Percentiles rank a stretch among this genome's conserved stretches.
Evolutionary conservation across 2,888 invertebrate genomes (phyloP).

Genomic region (Lepidochitona cinerea): DNA sequence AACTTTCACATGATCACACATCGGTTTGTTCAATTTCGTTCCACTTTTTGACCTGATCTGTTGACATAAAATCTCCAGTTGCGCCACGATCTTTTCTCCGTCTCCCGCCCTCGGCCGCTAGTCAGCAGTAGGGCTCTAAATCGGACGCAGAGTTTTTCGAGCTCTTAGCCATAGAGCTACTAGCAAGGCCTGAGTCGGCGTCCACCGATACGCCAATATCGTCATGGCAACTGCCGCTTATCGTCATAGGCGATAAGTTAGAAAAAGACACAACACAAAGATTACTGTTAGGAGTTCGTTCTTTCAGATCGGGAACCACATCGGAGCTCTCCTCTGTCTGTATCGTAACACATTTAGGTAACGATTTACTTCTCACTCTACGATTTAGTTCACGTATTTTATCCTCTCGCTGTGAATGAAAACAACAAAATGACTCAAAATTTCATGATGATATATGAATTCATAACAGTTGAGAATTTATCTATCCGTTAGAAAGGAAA

Average conservation of each 20-base stretch:
- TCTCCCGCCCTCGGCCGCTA: neutral
- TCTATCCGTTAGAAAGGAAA: too few relatives aligned
- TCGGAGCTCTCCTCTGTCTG: neutral
- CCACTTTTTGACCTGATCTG: too few relatives aligned
- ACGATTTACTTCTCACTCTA: conserved; percentile 45
- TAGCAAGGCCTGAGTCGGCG: conserved; percentile 50
- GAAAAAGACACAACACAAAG: conserved; percentile 1
- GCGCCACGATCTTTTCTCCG: neutral
- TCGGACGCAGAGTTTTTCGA: conserved; percentile 32
- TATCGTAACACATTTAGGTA: conserved; percentile 21
- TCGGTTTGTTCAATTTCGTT: too few relatives aligned
- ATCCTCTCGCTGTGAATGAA: conserved; percentile 52
- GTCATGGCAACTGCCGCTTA: conserved; percentile 3
- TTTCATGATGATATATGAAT: too few relatives aligned
- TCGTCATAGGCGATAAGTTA: conserved; percentile 1
- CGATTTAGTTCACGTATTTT: conserved; percentile 52
- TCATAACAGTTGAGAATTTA: too few relatives aligned
- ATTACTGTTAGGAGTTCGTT: neutral
- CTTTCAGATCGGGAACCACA: neutral
- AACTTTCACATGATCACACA: too few relatives aligned
- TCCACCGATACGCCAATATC: conserved; percentile 32
- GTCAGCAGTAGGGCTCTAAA: conserved; percentile 6
- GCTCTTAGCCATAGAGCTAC: conserved; percentile 38
- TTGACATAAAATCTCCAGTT: too few relatives aligned
- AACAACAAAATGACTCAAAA: neutral